These are phyloP conservation scores for Orthonevra nobilis DNA, from an alignment of 2,888 invertebrate species.

Conservation along the genomic window DNA sequence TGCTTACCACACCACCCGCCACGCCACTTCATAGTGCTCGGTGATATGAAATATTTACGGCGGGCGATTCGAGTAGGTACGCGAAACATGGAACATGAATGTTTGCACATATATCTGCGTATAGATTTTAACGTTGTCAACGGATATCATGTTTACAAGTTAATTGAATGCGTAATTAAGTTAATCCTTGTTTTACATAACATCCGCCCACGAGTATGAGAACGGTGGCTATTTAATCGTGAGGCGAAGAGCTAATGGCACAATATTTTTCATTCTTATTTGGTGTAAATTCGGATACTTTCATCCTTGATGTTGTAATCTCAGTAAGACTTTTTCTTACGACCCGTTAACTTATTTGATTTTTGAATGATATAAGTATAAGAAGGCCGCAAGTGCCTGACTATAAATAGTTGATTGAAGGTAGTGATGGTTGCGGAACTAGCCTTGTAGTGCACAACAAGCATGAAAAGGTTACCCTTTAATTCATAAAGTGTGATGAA, in stretches of 20 bases:
- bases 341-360: no score
- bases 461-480: no score
- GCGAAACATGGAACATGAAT: background rate
- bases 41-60: conserved; percentile 25
- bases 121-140: no score
- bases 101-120: no score
- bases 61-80: background rate
- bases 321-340: no score
- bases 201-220: background rate
- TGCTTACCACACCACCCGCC: background rate
- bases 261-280: conserved; percentile 8
- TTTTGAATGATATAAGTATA: no score
- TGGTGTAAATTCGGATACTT: conserved; percentile 1
- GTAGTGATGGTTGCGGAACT: no score
- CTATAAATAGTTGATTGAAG: no score
- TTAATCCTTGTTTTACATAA: conserved; percentile 15
- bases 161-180: conserved; percentile 42
- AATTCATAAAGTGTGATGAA: no score
- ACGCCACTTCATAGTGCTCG: conserved; percentile 11
- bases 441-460: no score
- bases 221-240: background rate
- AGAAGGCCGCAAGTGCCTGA: no score
- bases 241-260: background rate
- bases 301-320: no score
- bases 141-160: conserved; percentile 29